Evolutionary conservation across 2,888 invertebrate species (phyloP), one percentile per base, ranked within the genome.

Genomic region (Leptopilina myrica): DNA sequence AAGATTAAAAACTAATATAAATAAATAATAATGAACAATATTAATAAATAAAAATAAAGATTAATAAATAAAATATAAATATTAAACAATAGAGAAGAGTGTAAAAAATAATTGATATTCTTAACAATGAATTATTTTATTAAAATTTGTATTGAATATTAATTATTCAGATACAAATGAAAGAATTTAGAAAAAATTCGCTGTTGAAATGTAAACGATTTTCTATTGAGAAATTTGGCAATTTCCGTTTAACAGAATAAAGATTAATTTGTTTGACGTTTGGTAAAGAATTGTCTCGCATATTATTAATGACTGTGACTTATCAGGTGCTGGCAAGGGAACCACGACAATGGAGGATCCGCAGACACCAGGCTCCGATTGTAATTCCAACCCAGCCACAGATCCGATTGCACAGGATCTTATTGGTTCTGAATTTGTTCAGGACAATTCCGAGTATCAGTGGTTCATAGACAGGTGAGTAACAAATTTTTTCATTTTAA

Each of bases 401-500:
- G 93, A 93, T 86, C 93, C 93, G 76, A 93, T 91, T 67, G 88
- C 93, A 56, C 94, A 93, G 85, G 94, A 94, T 88, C 92, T 93
- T 69, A 88, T 91, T 67, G 89, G 91, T 75, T 91, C 91, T n/a
- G 95, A 95, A 90, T 96, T 95, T 91, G 94, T 95, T 86, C 95
- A 95, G 92, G 97, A 97, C 92, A 97, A 97, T 93, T 96, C 96
- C 88, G 97, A 97, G 88, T 97, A 97, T 92, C 96, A 97, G 92
- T 97, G 97, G 97, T 97, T 97, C 92, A 94, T 96, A 88, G 97
- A 97, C 90, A 96, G 96, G 96, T 96, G 88, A 93, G 93, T 92
- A 64, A 49, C 33, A 69, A 73, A 53, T 49, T 69, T 73, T 73
- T 73, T 56, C 53, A 56, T 73, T 20, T 62, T 62, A 20, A 49